phyloP scores from a whole-genome alignment of 2,113 vertebrate genomes.

The Hucho hucho region DNA sequence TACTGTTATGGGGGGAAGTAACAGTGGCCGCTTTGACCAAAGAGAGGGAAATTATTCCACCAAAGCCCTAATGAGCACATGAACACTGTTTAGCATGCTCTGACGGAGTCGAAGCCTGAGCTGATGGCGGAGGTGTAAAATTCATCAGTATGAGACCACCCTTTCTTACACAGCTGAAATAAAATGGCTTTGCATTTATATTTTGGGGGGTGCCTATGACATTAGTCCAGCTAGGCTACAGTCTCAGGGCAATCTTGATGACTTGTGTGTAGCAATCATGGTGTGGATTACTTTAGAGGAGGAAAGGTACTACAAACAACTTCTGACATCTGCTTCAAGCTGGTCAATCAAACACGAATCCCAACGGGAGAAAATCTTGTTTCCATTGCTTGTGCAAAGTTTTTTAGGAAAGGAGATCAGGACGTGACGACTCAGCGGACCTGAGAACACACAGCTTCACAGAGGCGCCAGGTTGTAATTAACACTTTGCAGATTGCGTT shows the following conservation, averaged over 20 bases:
- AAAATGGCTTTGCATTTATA: background rate
- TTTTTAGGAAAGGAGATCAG: slow-evolving; percentile 21
- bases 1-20: background rate
- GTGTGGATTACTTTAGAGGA: slow-evolving; percentile 25
- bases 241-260: slow-evolving; percentile 20
- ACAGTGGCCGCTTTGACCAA: slow-evolving; percentile 20
- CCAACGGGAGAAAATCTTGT: slow-evolving; percentile 40
- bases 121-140: slow-evolving; percentile 4
- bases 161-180: background rate
- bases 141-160: background rate
- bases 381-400: slow-evolving; percentile 27
- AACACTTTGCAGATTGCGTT: slow-evolving; percentile 71
- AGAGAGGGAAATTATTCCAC: slow-evolving; percentile 22
- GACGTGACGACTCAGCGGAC: slow-evolving; percentile 51
- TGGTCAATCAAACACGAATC: slow-evolving; percentile 58
- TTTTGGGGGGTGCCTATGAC: slow-evolving; percentile 9
- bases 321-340: slow-evolving; percentile 64
- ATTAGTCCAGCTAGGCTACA: slow-evolving; percentile 11
- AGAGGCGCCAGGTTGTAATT: slow-evolving; percentile 73
- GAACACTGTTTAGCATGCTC: slow-evolving; percentile 10
- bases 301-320: slow-evolving; percentile 60
- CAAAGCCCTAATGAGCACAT: slow-evolving; percentile 15
- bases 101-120: slow-evolving; percentile 10
- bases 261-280: slow-evolving; percentile 15
- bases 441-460: slow-evolving; percentile 52